phyloP scores from a whole-genome alignment of 2,888 invertebrate genomes.

The Drosophila paramelanica region DNA sequence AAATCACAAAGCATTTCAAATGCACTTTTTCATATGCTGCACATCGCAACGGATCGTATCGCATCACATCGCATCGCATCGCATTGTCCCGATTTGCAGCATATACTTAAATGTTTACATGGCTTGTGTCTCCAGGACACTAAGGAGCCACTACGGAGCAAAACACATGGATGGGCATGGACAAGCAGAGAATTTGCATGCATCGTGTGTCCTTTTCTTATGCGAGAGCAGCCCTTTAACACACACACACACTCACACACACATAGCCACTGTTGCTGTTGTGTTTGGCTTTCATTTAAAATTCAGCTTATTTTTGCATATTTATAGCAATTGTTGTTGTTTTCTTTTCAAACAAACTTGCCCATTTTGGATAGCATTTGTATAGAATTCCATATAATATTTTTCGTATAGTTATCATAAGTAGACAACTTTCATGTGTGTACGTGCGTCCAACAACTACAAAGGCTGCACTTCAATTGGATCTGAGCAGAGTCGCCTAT shows the following conservation, averaged over 20 bases:
- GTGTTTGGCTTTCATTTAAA: slow-evolving; percentile 75
- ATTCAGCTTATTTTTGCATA: slow-evolving; percentile 74
- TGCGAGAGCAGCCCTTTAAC: slow-evolving; percentile 22
- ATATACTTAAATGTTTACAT: slow-evolving; percentile 74
- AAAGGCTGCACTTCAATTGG: slow-evolving; percentile 44
- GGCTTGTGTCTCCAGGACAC: slow-evolving; percentile 54
- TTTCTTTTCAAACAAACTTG: slow-evolving; percentile 52
- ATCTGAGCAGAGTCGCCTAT: slow-evolving; percentile 16
- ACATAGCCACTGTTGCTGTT: slow-evolving; percentile 16
- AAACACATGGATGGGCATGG: slow-evolving; percentile 33
- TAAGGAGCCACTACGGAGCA: slow-evolving; percentile 21
- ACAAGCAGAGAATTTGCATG: slow-evolving; percentile 66
- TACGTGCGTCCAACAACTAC: slow-evolving; percentile 7
- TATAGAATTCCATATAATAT: slow-evolving; percentile 38
- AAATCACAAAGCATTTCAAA: slow-evolving; percentile 79
- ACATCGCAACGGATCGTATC: slow-evolving; percentile 54
- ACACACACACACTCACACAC: slow-evolving; percentile 8
- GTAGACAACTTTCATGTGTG: slow-evolving; percentile 52
- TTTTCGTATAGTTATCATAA: slow-evolving; percentile 62
- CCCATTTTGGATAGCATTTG: slow-evolving; percentile 33
- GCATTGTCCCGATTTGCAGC: slow-evolving; percentile 62
- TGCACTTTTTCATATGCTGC: slow-evolving; percentile 76
- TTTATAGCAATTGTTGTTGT: slow-evolving; percentile 57
- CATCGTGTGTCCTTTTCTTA: slow-evolving; percentile 55
- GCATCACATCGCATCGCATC: slow-evolving; percentile 33